A percentile compares a stretch with the other conserved stretches of the same genome.
phyloP scores from a whole-genome alignment of 1,140 invertebrate species.

The Psix sp. region DNA sequence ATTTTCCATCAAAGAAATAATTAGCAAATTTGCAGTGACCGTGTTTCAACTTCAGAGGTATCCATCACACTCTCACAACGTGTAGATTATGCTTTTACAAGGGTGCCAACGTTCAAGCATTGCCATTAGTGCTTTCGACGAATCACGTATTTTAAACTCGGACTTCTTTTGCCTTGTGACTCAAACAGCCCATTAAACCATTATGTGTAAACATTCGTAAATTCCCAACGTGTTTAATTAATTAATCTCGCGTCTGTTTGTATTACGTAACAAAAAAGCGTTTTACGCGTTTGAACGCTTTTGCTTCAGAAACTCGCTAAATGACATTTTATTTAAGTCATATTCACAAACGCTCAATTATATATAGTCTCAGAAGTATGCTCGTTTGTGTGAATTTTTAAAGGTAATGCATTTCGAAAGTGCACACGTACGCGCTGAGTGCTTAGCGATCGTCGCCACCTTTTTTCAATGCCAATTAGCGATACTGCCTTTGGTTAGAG shows the following conservation, averaged over 20 bases:
- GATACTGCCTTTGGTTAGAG: conserved; percentile 58
- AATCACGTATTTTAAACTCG: conserved; percentile 51
- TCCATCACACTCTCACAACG: conserved; percentile 42
- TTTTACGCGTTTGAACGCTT: conserved; percentile 60
- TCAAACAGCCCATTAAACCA: conserved; percentile 46
- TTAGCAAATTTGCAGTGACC: conserved; percentile 60
- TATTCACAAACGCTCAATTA: conserved; percentile 33
- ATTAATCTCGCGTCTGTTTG: conserved; percentile 62
- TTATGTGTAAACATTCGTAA: conserved; percentile 52
- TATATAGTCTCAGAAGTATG: conserved; percentile 22
- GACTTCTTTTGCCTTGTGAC: conserved; percentile 48
- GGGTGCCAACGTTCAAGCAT: conserved; percentile 49
- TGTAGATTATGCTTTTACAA: conserved; percentile 40
- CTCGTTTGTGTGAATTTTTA: conserved; percentile 24
- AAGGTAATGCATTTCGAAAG: conserved; percentile 10
- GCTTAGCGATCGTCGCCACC: conserved; percentile 71
- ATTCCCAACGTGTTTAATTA: conserved; percentile 63
- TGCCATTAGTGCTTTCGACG: conserved; percentile 49
- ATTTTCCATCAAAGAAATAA: conserved; percentile 20
- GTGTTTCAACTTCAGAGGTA: conserved; percentile 45
- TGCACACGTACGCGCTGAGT: conserved; percentile 24
- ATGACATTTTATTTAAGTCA: conserved; percentile 5
- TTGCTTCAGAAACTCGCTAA: conserved; percentile 1
- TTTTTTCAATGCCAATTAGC: conserved; percentile 76
- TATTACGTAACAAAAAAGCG: conserved; percentile 51